Percentiles rank a stretch among this genome's conserved stretches.
Conservation (phyloP, 2,113 vertebrate species). For the Anoura caudifer region DNA sequence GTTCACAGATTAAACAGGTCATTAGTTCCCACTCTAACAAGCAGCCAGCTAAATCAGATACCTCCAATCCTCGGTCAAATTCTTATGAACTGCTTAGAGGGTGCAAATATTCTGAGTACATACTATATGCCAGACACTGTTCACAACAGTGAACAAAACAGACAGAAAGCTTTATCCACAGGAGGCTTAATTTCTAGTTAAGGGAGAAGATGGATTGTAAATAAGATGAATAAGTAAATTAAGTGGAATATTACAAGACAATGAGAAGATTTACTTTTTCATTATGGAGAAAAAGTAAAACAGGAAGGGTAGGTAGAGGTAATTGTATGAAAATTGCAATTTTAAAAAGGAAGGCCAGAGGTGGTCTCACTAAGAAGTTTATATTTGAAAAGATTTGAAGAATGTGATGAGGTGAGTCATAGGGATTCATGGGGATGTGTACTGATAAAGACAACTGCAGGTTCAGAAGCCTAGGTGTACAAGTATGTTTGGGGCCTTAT, state of each 20-base stretch:
- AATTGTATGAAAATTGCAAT: neutral
- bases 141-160: neutral
- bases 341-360: neutral
- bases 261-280: neutral
- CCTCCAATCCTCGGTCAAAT: neutral
- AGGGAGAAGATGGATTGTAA: neutral
- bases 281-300: neutral
- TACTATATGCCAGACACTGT: neutral
- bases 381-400: neutral
- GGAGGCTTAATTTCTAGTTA: neutral
- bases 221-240: neutral
- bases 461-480: neutral
- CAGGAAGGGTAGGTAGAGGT: neutral
- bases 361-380: neutral
- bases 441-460: neutral
- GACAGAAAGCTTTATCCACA: neutral
- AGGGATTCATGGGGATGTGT: neutral
- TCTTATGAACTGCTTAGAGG: neutral
- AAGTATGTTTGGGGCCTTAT: neutral
- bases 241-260: neutral
- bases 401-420: neutral
- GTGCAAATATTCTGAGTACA: neutral
- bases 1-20: neutral
- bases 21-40: neutral
- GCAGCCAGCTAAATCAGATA: neutral